Conservation (phyloP, 2,113 vertebrate species). For the Chunga burmeisteri region DNA sequence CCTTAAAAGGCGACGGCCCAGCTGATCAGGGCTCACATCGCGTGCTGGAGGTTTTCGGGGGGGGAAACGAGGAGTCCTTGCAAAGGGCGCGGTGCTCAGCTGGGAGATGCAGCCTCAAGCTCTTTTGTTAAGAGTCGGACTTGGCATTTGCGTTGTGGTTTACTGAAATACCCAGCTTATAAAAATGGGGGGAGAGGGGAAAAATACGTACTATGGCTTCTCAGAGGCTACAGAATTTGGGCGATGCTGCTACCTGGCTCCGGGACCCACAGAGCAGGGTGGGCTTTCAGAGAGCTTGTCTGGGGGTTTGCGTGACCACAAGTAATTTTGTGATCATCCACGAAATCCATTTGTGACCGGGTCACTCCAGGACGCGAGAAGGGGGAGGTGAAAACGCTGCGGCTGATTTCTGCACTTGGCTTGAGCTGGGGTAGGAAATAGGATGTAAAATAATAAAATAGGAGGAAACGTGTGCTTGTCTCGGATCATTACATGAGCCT, state of each 20-base stretch:
- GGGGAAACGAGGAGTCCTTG: background rate
- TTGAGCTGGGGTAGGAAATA: background rate
- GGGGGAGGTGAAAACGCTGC: background rate
- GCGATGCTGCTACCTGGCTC: background rate
- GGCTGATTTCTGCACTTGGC: background rate
- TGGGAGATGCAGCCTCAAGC: background rate
- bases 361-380: accelerated
- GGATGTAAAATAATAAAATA: background rate
- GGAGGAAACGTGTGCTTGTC: background rate
- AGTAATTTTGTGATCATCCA: background rate
- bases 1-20: background rate
- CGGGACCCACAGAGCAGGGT: accelerated
- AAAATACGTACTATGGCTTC: background rate
- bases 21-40: accelerated
- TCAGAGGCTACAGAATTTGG: background rate
- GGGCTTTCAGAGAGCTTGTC: accelerated
- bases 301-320: accelerated
- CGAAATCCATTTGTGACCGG: accelerated
- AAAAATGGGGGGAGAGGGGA: background rate
- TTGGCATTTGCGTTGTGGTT: background rate
- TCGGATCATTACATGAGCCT: accelerated
- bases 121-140: background rate
- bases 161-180: too few species aligned
- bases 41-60: background rate
- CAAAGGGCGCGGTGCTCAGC: accelerated